Base-by-base conservation (phyloP, 92 coral and sea anemone species). In the Porites cylindrica region DNA sequence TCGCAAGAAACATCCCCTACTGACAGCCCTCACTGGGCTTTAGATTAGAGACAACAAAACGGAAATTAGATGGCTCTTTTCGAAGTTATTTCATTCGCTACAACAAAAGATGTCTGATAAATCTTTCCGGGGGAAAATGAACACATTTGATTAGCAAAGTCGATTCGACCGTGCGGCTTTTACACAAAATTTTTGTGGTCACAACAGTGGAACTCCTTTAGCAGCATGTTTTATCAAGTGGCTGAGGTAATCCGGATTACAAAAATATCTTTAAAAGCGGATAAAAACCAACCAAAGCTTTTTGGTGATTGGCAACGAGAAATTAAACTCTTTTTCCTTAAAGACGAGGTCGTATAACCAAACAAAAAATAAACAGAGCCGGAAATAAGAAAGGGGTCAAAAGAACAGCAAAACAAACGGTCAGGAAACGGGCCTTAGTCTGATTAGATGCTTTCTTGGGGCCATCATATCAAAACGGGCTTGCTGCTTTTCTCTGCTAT, bases 101-200 rank as follows among this genome's bases (percentile, higher is more conserved):
- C 8, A 82, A 82, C 86, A 82, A 82, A 54, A 43, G 86, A 7
- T 20, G 86, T 71, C 86, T 82, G 50, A 71, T 82, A 72, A 81
- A 51, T 62, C 79, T 51, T 83, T 83, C 87, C 87, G 87, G 80
- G 80, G 20, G 87, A 16, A 19, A 6, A 6, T 51, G 63, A 16
- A 62, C 26, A 43, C 62, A 73, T 83, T 83, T 83, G 64, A 74
- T 73, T 64, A 64, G 56, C 7, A 72, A 64, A 74, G 43, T 59
- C 79, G 20, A 71, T 19, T 20, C 47, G 43, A 73, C 19, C 50
- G 7, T 51, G 72, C 51, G 72, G 51, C 47, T 21, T 50, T 14
- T 13, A 13, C 4, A 9, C 17, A 10, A 75, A 72, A 50, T 38
- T 73, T 43, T 83, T 82, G 79, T 51, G 85, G 76, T 81, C 23